A percentile compares a stretch with the other conserved stretches of the same genome.
Conservation (phyloP, 2,888 invertebrate species). For the Nemoura dubitans region DNA sequence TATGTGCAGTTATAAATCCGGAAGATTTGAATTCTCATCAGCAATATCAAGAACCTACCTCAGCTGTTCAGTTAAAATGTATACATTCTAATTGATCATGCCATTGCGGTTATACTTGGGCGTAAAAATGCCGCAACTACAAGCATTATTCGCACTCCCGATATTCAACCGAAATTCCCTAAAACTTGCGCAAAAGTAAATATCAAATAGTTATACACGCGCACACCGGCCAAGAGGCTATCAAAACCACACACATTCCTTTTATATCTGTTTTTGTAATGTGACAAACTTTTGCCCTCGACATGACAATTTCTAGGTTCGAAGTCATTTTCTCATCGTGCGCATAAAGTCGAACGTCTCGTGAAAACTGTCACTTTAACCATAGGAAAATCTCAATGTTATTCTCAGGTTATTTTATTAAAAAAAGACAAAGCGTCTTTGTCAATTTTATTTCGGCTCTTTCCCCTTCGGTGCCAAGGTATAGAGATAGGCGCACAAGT, state of each 20-base stretch:
- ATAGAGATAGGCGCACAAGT: neutral
- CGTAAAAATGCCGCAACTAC: too few species aligned
- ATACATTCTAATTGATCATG: too few species aligned
- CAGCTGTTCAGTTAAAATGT: too few species aligned
- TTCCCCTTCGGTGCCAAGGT: neutral
- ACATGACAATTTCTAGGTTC: neutral
- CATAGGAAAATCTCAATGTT: neutral
- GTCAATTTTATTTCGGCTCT: conserved; percentile 24
- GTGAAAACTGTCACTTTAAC: neutral
- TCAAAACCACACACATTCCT: neutral
- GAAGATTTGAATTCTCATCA: too few species aligned
- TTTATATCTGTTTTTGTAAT: neutral
- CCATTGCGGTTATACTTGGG: too few species aligned
- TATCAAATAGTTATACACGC: neutral
- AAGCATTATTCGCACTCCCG: too few species aligned
- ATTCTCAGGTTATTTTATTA: neutral
- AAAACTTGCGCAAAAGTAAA: neutral
- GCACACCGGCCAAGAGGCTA: neutral
- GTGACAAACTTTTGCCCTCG: neutral
- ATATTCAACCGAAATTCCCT: too few species aligned
- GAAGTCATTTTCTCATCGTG: neutral
- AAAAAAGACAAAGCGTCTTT: conserved; percentile 36
- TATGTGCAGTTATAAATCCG: too few species aligned
- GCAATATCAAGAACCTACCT: too few species aligned
- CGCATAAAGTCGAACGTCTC: neutral